Evolutionary conservation across 1,140 invertebrate species (phyloP).

Genomic region (Eumaeus atala): DNA sequence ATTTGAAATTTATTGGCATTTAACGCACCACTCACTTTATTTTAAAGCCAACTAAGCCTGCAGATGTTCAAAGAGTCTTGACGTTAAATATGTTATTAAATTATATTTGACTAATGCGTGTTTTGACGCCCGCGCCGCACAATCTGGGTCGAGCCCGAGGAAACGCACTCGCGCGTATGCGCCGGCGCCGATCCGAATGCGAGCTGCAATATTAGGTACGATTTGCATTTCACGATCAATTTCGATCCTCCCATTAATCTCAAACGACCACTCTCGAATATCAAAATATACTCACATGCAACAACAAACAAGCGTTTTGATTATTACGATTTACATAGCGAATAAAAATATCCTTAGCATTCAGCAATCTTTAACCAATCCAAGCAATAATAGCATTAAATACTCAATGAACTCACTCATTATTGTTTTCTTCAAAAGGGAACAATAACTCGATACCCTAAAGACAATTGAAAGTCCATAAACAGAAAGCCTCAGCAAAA

Average conservation of each 20-base stretch:
- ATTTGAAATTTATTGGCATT: no score
- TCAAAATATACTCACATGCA: not conserved
- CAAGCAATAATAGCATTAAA: constrained; percentile 12
- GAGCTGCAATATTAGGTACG: constrained; percentile 23
- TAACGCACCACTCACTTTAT: no score
- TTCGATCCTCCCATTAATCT: constrained; percentile 16
- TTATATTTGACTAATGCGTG: constrained; percentile 20
- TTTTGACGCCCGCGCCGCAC: constrained; percentile 29
- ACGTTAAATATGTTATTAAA: constrained; percentile 9
- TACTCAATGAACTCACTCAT: constrained; percentile 24
- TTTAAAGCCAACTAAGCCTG: no score
- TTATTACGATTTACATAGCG: no score
- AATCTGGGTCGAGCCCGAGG: constrained; percentile 36
- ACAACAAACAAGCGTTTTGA: no score
- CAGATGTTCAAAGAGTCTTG: no score
- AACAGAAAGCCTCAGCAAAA: constrained; percentile 29
- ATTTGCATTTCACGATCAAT: constrained; percentile 15
- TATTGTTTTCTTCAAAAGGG: constrained; percentile 20
- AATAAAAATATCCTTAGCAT: no score
- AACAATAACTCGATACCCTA: constrained; percentile 25
- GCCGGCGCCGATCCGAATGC: constrained; percentile 52
- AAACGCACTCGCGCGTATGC: constrained; percentile 34
- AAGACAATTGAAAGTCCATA: constrained; percentile 30
- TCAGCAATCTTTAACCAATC: not conserved
- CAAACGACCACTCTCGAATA: not conserved